phyloP scores from a whole-genome alignment of 2,113 vertebrate genomes.

The Solea senegalensis region DNA sequence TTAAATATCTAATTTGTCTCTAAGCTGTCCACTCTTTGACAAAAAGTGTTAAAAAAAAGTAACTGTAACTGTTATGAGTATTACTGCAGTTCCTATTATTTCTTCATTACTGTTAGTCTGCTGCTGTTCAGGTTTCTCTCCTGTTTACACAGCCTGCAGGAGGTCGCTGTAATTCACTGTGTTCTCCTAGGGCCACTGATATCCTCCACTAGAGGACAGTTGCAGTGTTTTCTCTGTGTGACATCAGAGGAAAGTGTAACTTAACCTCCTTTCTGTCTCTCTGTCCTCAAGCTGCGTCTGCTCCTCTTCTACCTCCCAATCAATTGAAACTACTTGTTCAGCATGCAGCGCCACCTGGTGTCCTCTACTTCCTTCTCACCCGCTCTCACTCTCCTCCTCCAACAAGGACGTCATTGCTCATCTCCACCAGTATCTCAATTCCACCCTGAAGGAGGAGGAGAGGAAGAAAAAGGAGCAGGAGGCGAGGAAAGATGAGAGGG shows the following conservation, averaged over 20 bases:
- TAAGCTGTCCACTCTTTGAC: too few relatives aligned
- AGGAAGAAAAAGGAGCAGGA: neutral
- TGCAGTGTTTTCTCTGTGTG: too few relatives aligned
- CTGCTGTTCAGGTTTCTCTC: too few relatives aligned
- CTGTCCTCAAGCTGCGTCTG: slow-evolving; percentile 35
- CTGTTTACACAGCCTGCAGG: too few relatives aligned
- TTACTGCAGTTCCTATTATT: too few relatives aligned
- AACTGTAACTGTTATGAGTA: too few relatives aligned
- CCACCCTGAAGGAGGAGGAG: slow-evolving; percentile 65
- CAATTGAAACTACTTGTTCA: slow-evolving; percentile 17
- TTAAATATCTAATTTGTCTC: too few relatives aligned
- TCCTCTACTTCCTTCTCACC: slow-evolving; percentile 84
- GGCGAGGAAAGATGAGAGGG: slow-evolving; percentile 23
- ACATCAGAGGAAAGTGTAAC: neutral
- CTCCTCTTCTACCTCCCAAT: slow-evolving; percentile 42
- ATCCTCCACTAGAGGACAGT: too few relatives aligned
- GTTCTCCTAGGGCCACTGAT: too few relatives aligned
- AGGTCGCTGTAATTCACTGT: too few relatives aligned
- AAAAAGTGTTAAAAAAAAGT: too few relatives aligned
- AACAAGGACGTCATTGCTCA: slow-evolving; percentile 87
- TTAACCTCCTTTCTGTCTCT: neutral
- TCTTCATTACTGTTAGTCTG: too few relatives aligned
- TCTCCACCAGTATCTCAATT: slow-evolving; percentile 84
- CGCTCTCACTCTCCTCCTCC: slow-evolving; percentile 85
- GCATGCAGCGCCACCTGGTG: slow-evolving; percentile 49